Evolutionary conservation across 2,113 vertebrate species (phyloP), one percentile per base, ranked within the genome.

Genomic region (Pogona vitticeps): DNA sequence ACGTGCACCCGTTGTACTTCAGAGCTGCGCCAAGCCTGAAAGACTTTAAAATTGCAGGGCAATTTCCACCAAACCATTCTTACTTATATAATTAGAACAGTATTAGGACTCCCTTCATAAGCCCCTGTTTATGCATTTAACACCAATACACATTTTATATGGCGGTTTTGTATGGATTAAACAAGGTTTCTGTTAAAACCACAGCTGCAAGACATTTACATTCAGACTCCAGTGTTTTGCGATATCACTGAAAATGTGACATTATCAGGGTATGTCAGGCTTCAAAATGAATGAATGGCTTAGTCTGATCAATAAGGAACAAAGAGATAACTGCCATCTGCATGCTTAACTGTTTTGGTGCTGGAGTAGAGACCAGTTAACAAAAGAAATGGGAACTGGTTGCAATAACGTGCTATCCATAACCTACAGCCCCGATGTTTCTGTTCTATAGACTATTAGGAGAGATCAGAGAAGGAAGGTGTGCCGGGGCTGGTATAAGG

Each of bases 21-120:
- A 83, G 52, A 46, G 58, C 68, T 73, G 75, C 36, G n/a, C 63
- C 42, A 52, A 67, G 36, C 28, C 40, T 73, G 59, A 65, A 72
- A 75, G 56, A 59, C 61, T 86, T 75, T 58, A 75, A 81, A 63
- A 83, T 86, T 86, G 82, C 65, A 20, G 63, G n/a, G 80, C 73
- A 82, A 73, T 86, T 89, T 86, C 88, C 13, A 28, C 68, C 73
- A 79, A 7, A 75, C 59, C 31, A 79, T 83, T 86, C 76, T 79
- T 73, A 75, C 42, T 86, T 56, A 89, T 86, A 80, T 59, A 89
- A 86, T 86, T 89, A 65, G 21, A 46, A 78, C 28, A 80, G 80
- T 42, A 77, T 73, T 86, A 89, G 58, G 18, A 28, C 76, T 83
- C 70, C 67, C 68, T 79, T 86, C 79, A 73, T 79, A 83, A 89